These are phyloP conservation scores for Drosophila mercatorum DNA, from an alignment of 2,888 invertebrate species.

Conservation along the genomic window DNA sequence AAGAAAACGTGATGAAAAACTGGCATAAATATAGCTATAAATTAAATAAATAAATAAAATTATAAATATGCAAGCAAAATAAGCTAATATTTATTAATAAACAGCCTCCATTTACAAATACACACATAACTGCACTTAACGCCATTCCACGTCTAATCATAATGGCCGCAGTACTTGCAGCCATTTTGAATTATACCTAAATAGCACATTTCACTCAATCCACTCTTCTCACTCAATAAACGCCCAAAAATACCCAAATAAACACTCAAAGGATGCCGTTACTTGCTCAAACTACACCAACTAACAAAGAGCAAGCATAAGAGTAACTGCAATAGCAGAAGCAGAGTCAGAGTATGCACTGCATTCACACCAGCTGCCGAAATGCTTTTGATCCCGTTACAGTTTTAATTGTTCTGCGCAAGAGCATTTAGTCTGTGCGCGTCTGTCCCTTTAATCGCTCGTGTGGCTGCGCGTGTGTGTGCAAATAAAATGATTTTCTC, in stretches of 20 bases:
- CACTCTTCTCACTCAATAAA: neutral
- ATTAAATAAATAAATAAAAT: neutral
- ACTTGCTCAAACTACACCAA: neutral
- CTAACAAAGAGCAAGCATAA: neutral
- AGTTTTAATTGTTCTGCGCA: conserved; percentile 8
- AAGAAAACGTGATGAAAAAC: conserved; percentile 18
- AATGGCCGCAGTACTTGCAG: neutral
- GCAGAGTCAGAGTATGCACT: neutral
- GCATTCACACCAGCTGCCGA: neutral
- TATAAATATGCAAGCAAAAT: neutral
- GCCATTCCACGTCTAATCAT: neutral
- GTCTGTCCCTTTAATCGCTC: conserved; percentile 2
- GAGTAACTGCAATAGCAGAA: neutral
- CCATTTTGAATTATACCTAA: neutral
- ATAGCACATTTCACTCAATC: neutral
- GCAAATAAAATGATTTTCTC: neutral
- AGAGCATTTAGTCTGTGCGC: conserved; percentile 9
- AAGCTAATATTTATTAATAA: no score
- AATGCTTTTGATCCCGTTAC: conserved; percentile 3
- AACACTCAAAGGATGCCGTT: conserved; percentile 7
- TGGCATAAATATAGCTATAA: neutral
- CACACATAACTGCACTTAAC: neutral
- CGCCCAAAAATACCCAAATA: neutral
- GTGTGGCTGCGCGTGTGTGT: neutral
- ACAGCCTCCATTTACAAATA: no score